Percentiles rank a stretch among this genome's conserved stretches.
phyloP scores from a whole-genome alignment of 2,888 invertebrate genomes.

The Hemaris fuciformis region DNA sequence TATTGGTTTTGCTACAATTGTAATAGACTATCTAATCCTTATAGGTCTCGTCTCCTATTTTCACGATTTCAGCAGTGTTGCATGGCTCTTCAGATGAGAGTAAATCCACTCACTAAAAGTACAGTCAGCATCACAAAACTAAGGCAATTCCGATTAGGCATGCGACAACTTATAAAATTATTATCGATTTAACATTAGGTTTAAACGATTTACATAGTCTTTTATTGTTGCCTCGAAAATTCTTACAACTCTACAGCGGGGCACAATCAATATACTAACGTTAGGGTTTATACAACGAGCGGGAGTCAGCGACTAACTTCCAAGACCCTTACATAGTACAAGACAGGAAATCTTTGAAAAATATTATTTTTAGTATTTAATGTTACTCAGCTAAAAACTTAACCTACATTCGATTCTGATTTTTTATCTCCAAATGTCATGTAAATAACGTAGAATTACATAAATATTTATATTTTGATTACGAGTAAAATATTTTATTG shows the following conservation, averaged over 20 bases:
- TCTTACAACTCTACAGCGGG: slow-evolving; percentile 35
- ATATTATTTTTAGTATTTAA: no score
- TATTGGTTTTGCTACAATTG: neutral
- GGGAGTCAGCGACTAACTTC: neutral
- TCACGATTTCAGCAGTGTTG: no score
- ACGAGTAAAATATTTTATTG: neutral
- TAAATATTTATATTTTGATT: neutral
- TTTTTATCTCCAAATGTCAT: neutral
- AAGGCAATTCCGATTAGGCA: slow-evolving; percentile 2
- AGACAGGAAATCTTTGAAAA: no score
- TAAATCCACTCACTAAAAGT: neutral
- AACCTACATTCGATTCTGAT: neutral
- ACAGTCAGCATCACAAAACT: slow-evolving; percentile 10
- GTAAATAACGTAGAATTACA: neutral
- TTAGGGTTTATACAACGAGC: slow-evolving; percentile 18
- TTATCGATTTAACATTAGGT: slow-evolving; percentile 6
- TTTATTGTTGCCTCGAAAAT: slow-evolving; percentile 26
- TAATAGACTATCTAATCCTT: no score
- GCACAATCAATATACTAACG: slow-evolving; percentile 24
- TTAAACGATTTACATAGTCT: slow-evolving; percentile 39
- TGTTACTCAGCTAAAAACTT: neutral
- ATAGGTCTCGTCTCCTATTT: no score
- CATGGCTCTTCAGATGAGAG: no score
- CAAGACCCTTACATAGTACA: neutral
- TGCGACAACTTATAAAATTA: slow-evolving; percentile 10